Conservation (phyloP, 2,888 invertebrate genomes). For the Marronus borbonicus region DNA sequence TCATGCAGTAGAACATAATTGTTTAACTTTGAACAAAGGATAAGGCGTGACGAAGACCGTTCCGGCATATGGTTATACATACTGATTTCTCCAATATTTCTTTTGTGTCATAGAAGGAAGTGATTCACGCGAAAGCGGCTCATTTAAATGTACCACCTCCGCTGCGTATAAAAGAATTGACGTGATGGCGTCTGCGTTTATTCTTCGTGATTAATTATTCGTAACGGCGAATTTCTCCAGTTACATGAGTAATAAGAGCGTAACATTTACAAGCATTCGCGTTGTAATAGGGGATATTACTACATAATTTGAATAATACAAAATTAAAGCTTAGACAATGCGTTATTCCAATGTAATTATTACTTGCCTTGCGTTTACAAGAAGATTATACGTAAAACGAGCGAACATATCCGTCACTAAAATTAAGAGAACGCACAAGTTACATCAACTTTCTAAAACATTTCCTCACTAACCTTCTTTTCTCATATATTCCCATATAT, state of each 20-base stretch:
- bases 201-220: constrained; percentile 25
- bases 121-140: constrained; percentile 26
- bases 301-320: background rate
- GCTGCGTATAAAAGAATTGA: constrained; percentile 4
- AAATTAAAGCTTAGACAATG: background rate
- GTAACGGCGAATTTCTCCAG: constrained; percentile 43
- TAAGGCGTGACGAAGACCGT: constrained; percentile 55
- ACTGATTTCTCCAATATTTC: constrained; percentile 44
- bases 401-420: too few species aligned
- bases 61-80: constrained; percentile 52
- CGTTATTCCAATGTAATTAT: background rate
- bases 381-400: too few species aligned
- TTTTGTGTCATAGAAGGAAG: constrained; percentile 22
- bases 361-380: too few species aligned
- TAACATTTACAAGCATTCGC: background rate
- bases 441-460: too few species aligned
- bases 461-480: too few species aligned
- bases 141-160: constrained; percentile 1
- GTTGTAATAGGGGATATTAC: background rate
- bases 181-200: constrained; percentile 4
- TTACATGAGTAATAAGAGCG: constrained; percentile 49
- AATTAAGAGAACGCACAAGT: too few species aligned
- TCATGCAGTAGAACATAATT: constrained; percentile 54
- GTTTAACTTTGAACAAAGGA: constrained; percentile 57
- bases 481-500: too few species aligned